Conservation (phyloP, 2,888 invertebrate species). For the Cerceris ruficornis region DNA sequence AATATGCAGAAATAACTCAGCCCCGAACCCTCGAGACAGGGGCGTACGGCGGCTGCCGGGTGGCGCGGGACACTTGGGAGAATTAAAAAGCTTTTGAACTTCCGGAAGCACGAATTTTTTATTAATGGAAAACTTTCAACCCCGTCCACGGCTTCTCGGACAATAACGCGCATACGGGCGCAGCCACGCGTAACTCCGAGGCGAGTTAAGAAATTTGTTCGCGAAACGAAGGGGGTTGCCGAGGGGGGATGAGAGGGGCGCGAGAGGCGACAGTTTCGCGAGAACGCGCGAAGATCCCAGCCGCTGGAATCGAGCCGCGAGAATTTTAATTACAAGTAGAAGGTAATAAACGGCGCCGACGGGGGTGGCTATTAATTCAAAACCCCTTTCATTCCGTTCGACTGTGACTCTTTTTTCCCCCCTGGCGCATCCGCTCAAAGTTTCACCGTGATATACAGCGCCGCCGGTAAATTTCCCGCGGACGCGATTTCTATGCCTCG, state of each 20-base stretch:
- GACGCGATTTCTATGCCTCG: no score
- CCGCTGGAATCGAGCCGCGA: not conserved
- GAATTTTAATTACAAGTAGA: not conserved
- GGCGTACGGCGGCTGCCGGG: not conserved
- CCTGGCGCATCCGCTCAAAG: not conserved
- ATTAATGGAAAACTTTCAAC: constrained; percentile 55
- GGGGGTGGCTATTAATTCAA: not conserved
- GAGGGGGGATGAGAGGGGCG: no score
- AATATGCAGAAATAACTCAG: constrained; percentile 26
- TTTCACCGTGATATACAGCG: no score
- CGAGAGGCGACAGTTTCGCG: not conserved
- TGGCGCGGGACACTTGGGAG: constrained; percentile 43
- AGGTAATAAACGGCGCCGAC: not conserved
- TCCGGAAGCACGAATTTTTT: constrained; percentile 62
- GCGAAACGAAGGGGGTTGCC: not conserved
- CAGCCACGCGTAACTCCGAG: constrained; percentile 1
- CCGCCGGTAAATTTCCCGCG: no score
- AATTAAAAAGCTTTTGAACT: constrained; percentile 71
- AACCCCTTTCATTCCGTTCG: not conserved
- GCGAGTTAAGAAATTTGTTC: not conserved
- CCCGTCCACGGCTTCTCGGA: constrained; percentile 25
- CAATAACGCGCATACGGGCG: not conserved
- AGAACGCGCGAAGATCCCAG: not conserved
- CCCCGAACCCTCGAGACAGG: not conserved
- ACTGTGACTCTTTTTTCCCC: not conserved